phyloP scores from a whole-genome alignment of 2,113 vertebrate genomes.

The Muntiacus muntjak region DNA sequence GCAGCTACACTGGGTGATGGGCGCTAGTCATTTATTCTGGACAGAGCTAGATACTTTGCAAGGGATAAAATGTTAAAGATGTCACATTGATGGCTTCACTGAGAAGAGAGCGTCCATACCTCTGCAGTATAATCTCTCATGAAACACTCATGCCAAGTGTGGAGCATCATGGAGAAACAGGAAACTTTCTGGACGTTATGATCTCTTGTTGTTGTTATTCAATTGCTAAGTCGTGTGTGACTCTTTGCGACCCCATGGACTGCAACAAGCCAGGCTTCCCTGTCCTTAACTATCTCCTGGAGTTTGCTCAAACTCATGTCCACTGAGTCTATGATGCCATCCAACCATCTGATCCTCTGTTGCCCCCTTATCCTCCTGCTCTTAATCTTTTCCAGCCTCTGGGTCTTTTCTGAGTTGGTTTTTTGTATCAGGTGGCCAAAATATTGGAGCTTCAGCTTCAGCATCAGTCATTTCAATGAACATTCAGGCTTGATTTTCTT shows the following conservation, averaged over 20 bases:
- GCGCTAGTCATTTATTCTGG: background rate
- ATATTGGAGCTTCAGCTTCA: background rate
- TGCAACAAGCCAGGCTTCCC: background rate
- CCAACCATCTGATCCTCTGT: background rate
- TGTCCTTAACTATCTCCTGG: background rate
- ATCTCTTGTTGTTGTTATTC: background rate
- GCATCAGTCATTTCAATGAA: background rate
- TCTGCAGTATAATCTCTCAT: background rate
- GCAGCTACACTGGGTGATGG: background rate
- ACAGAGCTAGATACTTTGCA: background rate
- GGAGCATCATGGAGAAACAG: background rate
- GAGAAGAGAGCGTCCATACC: background rate
- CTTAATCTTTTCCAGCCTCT: background rate
- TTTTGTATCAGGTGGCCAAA: background rate
- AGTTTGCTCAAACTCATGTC: background rate
- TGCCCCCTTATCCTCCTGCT: background rate
- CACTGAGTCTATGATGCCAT: background rate
- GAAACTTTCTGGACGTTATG: background rate
- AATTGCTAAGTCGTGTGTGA: background rate
- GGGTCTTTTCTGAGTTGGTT: background rate
- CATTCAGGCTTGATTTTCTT: background rate
- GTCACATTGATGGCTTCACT: background rate
- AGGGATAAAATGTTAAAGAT: background rate
- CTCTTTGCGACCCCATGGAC: background rate
- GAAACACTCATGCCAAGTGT: background rate